Evolutionary conservation across 2,113 vertebrate species (phyloP).

Genomic region (Aleadryas rufinucha): DNA sequence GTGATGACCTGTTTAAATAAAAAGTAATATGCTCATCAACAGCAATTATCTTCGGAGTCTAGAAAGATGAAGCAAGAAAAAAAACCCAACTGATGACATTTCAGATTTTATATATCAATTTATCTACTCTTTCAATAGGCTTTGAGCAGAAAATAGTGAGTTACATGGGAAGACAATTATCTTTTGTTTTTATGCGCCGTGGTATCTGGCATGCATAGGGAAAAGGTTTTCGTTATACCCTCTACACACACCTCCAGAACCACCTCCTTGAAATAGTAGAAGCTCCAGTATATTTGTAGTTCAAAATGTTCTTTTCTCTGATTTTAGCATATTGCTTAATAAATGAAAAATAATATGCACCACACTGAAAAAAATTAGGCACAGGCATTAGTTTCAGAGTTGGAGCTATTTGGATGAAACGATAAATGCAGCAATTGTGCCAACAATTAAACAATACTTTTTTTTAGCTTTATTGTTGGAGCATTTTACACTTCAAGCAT

Average conservation of each 20-base stretch:
- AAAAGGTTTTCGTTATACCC: not conserved
- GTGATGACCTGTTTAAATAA: not conserved
- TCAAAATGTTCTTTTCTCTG: slow-evolving; percentile 3
- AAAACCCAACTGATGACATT: rapidly evolving
- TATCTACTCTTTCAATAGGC: not conserved
- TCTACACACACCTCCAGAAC: not conserved
- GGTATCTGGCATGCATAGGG: not conserved
- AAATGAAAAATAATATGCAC: not conserved
- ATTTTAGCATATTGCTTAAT: not conserved
- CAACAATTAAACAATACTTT: slow-evolving; percentile 25
- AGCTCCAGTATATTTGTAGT: not conserved
- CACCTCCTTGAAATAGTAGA: not conserved
- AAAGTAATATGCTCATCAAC: slow-evolving; percentile 46
- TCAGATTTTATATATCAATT: not conserved
- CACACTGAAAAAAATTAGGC: not conserved
- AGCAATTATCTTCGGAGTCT: not conserved
- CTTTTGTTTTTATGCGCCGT: not conserved
- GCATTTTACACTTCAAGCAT: slow-evolving; percentile 26
- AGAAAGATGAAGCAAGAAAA: not conserved
- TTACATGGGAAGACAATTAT: not conserved
- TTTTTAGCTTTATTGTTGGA: slow-evolving; percentile 17
- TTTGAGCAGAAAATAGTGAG: not conserved
- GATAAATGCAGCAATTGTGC: not conserved
- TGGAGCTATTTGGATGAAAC: not conserved
- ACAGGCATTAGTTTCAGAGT: not conserved